Evolutionary conservation across 2,113 vertebrate species (phyloP), one percentile per base, ranked within the genome.

Genomic region (Tachysurus fulvidraco): DNA sequence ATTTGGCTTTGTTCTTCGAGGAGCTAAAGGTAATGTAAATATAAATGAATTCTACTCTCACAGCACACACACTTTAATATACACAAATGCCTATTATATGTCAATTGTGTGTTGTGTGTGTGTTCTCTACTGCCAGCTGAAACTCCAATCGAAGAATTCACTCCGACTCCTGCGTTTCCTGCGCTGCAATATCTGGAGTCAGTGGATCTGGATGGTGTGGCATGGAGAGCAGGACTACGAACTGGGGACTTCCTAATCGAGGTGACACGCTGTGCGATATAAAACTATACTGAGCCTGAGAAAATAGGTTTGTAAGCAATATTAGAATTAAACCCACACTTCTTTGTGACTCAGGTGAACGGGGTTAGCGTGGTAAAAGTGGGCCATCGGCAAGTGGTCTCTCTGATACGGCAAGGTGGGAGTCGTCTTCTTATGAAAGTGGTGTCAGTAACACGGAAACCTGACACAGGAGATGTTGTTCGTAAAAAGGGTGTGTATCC

Each of bases 131-230:
- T 79, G 59, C 77, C 88, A 99, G 98, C 98, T 7, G 97, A 99
- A 94, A 99, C 98, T 28, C 98, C 98, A 7, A 99, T 99, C 0
- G 98, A 99, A 94, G 98, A 99, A 95, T 99, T 99, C 87, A 98
- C 97, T 0, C 98, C 98, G 0, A 99, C 98, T 0, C 98, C 98
- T 0, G 98, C 98, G 1, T 99, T 99, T 92, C 98, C 98, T 0
- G 98, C 98, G 0, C 95, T 99, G 30, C 98, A 99, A 93, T 99
- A 99, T 92, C 95, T 99, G 90, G 98, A 99, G 91, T 99, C 98
- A 0, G 98, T 99, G 82, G 98, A 99, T 9, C 97, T 98, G 93
- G 98, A 98, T 88, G 98, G 98, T 0, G 98, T 99, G 46, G 98
- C 98, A 4, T 99, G 98, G 98, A 96, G 97, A 93, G 97, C 98